Evolutionary conservation across 2,888 invertebrate species (phyloP).

Genomic region (Petrolisthes manimaculis): DNA sequence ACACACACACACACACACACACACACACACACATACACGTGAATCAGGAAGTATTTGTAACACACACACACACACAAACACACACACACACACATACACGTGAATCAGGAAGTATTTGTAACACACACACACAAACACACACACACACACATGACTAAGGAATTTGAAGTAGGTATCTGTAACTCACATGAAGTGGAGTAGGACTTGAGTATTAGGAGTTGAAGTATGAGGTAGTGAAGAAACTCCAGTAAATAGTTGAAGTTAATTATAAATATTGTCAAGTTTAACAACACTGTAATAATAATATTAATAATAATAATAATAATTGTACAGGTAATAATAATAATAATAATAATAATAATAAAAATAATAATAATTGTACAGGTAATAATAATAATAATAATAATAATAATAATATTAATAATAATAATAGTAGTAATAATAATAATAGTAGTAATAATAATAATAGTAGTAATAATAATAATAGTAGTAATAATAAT

Average conservation of each 20-base stretch:
- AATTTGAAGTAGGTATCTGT: not conserved
- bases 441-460: too few species aligned
- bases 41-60: too few species aligned
- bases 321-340: too few species aligned
- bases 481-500: not conserved
- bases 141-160: constrained; percentile 7
- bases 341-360: not conserved
- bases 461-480: not conserved
- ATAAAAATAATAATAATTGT: too few species aligned
- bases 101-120: too few species aligned
- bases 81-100: too few species aligned
- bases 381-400: too few species aligned
- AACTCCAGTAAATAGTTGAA: not conserved
- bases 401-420: not conserved
- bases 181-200: not conserved
- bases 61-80: too few species aligned
- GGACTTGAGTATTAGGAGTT: not conserved
- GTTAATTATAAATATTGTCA: not conserved
- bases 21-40: too few species aligned
- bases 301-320: not conserved
- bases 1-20: too few species aligned
- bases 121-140: constrained; percentile 26
- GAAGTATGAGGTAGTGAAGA: not conserved
- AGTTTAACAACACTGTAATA: not conserved
- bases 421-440: too few species aligned